These are phyloP conservation scores for Tragelaphus imberbis DNA, from an alignment of 2,113 vertebrate genomes.

Conservation along the genomic window DNA sequence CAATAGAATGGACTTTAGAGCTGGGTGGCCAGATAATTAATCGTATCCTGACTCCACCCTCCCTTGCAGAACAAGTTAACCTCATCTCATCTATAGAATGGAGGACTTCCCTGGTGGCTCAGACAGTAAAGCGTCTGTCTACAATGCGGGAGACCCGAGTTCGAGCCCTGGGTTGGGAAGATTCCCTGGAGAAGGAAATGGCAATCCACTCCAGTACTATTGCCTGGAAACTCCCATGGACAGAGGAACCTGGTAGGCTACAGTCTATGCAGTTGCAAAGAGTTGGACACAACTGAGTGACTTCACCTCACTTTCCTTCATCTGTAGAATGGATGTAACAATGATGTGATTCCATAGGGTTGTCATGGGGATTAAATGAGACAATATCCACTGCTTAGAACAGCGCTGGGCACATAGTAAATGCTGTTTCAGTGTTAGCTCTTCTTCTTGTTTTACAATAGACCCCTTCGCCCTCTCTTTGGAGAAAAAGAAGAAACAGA, in stretches of 20 bases:
- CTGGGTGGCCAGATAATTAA: neutral
- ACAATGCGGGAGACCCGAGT: no score
- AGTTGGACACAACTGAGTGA: no score
- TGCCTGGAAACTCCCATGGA: no score
- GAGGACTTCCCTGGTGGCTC: no score
- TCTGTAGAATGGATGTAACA: neutral
- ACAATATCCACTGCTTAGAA: neutral
- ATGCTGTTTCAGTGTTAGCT: neutral
- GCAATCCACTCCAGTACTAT: no score
- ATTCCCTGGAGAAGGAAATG: no score
- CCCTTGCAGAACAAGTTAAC: neutral
- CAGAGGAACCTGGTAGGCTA: no score
- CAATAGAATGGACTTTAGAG: neutral
- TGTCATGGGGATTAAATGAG: neutral
- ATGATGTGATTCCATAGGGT: neutral
- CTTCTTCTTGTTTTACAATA: neutral
- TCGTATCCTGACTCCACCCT: neutral
- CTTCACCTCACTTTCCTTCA: neutral
- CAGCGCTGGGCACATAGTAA: no score
- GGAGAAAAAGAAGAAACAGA: neutral
- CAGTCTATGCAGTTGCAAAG: no score
- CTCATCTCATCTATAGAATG: neutral
- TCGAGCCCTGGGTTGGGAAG: no score
- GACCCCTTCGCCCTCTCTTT: neutral
- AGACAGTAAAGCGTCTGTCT: no score